Base-by-base conservation (phyloP, 2,113 vertebrate species). In the Pseudorhombus dupliciocellatus region DNA sequence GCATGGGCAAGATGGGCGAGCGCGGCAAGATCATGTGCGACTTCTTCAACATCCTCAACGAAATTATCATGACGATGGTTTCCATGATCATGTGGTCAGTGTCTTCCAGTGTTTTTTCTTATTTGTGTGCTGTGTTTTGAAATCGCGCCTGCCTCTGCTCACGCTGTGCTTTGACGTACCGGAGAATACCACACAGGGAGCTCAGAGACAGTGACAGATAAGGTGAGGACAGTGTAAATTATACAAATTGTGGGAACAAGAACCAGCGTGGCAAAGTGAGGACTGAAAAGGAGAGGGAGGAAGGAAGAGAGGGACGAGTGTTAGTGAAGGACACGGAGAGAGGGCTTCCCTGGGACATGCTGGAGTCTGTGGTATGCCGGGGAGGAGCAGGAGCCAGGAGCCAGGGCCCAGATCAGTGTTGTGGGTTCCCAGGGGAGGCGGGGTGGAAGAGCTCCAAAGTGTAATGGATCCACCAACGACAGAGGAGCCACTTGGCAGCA, bases 61-160 rank as follows among this genome's bases (percentile, higher is more conserved):
- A 96, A 87, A 95, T 96, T 52, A 95, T 96, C 79, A 96, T 96
- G 95, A 93, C 89, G 68, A 94, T 96, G 90, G 94, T 96, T 22
- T 92, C 91, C 71, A 86, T 95, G 90, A 95, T 96, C 83, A 96
- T 95, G 94, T 96, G 95, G 94, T 95, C 57, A 91, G 93, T 92
- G 54, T 59, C 46, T 65, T 26, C n/a, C n/a, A n/a, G 21, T 66
- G 20, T 46, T 6, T 8, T 3, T 9, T 1, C 8, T 5, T 52
- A 7, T 48, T 4, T 42, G 42, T 75, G 24, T 52, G n/a, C 22
- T 0, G 62, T 59, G 55, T 69, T 20, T 55, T 31, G 25, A 26
- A 26, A 59, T 46, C n/a, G 66, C 60, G 22, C 81, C 69, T 87
- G 75, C 30, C 79, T 90, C 68, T 66, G 67, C 68, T 88, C 73